Evolutionary conservation across 2,113 vertebrate species (phyloP), one percentile per base, ranked within the genome.

Genomic region (Paralichthys olivaceus): DNA sequence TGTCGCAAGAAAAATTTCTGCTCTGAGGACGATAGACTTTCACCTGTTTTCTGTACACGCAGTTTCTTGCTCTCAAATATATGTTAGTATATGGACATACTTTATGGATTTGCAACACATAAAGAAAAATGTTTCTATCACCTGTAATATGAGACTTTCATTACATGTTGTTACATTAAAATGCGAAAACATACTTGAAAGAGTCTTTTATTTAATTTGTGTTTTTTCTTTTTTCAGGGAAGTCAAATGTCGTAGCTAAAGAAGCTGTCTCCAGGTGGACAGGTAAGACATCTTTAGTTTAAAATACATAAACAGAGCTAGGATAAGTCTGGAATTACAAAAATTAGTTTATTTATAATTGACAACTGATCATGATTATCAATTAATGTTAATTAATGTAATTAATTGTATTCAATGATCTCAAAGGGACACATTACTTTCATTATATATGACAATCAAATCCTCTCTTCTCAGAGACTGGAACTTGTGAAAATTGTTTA

Each of bases 251-350:
- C 83, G 86, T 95, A 9, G 96, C 98, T 61, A 99, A 96, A 91
- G 97, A 97, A 54, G 97, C 98, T 12, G 97, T 96, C 64, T 97
- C 97, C 54, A 95, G 98, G 83, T 99, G 98, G 98, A 99, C 98
- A 71, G 98, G 98, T 99, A 74, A 77, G 96, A 86, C 23, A 14
- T 49, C 4, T 67, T 25, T 12, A 59, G 6, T 77, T 61, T 69
- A 54, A 56, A 37, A 47, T 22, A 15, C 9, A 75, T 17, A 19
- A 17, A 32, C 4, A 20, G 12, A 56, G 5, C 3, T 56, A 56
- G 7, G 5, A 1, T 0, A 20, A 9, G 17, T 56, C 17, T 55
- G n/a, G 13, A 73, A 43, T 63, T 37, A 37, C 4, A 14, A 69
- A 17, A 53, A 29, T 34, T 4, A 20, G 1, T 20, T 66, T 28